These are phyloP conservation scores for Maniola hyperantus DNA, from an alignment of 2,888 invertebrate species.

Conservation along the genomic window DNA sequence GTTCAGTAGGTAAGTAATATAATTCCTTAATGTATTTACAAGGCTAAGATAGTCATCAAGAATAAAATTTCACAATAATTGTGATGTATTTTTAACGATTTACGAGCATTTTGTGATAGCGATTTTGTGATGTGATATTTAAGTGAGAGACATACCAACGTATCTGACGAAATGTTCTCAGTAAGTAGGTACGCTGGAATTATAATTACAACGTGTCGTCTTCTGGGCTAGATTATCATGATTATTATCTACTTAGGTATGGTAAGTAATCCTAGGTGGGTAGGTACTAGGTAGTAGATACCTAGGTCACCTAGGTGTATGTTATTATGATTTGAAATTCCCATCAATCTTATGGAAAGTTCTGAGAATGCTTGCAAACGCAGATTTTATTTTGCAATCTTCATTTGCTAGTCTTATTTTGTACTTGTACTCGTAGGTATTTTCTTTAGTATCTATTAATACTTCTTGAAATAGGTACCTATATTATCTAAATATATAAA, in stretches of 20 bases:
- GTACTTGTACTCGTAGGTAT: slow-evolving; percentile 1
- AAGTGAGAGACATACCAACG: neutral
- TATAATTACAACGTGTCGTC: slow-evolving; percentile 9
- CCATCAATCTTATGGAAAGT: neutral
- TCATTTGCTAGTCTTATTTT: slow-evolving; percentile 7
- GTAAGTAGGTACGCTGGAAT: neutral
- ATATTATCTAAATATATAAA: no score
- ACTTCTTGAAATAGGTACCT: no score
- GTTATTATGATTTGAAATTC: slow-evolving; percentile 13
- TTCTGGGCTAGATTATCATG: neutral
- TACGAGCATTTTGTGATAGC: slow-evolving; percentile 4
- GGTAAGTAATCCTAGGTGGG: neutral
- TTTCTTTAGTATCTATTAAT: slow-evolving; percentile 1
- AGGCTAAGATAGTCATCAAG: slow-evolving; percentile 5
- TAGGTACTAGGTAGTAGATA: neutral
- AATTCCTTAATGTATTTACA: slow-evolving; percentile 6
- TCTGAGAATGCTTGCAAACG: slow-evolving; percentile 3
- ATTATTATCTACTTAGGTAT: slow-evolving; percentile 1
- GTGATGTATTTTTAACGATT: neutral
- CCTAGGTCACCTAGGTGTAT: neutral
- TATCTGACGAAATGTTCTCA: slow-evolving; percentile 14
- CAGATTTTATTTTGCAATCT: slow-evolving; percentile 7
- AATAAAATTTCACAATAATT: slow-evolving; percentile 4
- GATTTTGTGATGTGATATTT: slow-evolving; percentile 4
- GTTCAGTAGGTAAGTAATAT: no score